These are phyloP conservation scores for Spinus olivaceus DNA, from an alignment of 2,797 vertebrate genomes.

Conservation along the genomic window DNA sequence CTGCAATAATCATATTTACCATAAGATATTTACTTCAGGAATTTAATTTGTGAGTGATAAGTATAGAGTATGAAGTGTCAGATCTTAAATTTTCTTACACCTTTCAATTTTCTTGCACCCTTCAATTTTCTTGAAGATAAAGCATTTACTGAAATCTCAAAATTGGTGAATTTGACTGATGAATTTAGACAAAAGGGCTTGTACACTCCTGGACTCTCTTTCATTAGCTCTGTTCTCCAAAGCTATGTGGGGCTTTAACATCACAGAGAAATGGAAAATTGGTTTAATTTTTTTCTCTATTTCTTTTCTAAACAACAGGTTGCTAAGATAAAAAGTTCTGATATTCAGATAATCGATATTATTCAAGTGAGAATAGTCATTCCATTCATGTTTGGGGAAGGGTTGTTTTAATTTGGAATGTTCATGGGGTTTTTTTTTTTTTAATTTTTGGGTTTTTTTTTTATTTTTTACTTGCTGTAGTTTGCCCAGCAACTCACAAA, in stretches of 20 bases:
- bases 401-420: neutral
- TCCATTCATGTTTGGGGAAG: neutral
- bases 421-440: neutral
- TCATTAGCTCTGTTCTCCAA: neutral
- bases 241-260: neutral
- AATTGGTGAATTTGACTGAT: neutral
- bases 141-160: neutral
- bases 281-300: neutral
- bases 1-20: neutral
- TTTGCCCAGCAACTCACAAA: neutral
- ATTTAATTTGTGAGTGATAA: slow-evolving; percentile 4
- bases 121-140: neutral
- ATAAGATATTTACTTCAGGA: neutral
- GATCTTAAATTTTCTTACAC: neutral
- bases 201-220: neutral
- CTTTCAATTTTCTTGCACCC: neutral
- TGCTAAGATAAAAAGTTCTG: neutral
- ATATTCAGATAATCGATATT: neutral
- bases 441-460: neutral
- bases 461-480: neutral
- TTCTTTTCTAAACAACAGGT: neutral
- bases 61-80: neutral
- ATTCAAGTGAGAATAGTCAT: neutral
- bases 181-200: neutral
- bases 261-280: neutral